phyloP scores from a whole-genome alignment of 2,113 vertebrate species.

The Myanophis thanlyinensis region DNA sequence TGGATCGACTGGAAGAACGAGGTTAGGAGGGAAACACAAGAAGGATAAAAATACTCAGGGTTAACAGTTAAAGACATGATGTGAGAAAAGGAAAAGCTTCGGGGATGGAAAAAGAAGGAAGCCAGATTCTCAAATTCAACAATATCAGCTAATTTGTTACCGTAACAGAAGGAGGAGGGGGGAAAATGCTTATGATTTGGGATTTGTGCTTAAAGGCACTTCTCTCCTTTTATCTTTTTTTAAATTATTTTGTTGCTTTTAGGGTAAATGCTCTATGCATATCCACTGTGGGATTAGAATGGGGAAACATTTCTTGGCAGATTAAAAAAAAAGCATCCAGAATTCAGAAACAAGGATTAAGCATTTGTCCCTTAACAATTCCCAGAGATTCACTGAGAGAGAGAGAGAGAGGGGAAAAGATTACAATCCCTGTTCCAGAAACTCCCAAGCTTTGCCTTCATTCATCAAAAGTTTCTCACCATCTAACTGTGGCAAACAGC shows the following conservation, averaged over 20 bases:
- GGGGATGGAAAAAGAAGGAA: constrained; percentile 34
- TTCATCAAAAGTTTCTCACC: background rate
- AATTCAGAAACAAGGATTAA: constrained; percentile 3
- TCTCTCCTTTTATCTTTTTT: too few relatives aligned
- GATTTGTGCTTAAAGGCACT: too few relatives aligned
- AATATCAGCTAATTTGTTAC: background rate
- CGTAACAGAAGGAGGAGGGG: too few relatives aligned
- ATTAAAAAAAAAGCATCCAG: constrained; percentile 16
- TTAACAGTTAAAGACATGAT: constrained; percentile 57
- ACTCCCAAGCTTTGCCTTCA: background rate
- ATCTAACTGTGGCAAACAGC: background rate
- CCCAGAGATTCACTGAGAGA: background rate
- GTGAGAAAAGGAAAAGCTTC: constrained; percentile 61
- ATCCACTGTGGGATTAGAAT: background rate
- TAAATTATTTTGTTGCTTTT: too few relatives aligned
- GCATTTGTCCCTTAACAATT: background rate
- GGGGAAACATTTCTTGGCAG: constrained; percentile 15
- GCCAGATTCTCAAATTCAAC: constrained; percentile 31
- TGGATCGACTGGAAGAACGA: constrained; percentile 89
- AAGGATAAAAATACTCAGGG: constrained; percentile 80
- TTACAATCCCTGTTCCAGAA: background rate
- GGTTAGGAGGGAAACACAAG: constrained; percentile 86
- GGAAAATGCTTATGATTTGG: background rate
- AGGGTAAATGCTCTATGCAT: constrained; percentile 21
- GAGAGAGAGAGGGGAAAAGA: background rate